phyloP scores from a whole-genome alignment of 2,113 vertebrate genomes.

The Corydoras sp. region DNA sequence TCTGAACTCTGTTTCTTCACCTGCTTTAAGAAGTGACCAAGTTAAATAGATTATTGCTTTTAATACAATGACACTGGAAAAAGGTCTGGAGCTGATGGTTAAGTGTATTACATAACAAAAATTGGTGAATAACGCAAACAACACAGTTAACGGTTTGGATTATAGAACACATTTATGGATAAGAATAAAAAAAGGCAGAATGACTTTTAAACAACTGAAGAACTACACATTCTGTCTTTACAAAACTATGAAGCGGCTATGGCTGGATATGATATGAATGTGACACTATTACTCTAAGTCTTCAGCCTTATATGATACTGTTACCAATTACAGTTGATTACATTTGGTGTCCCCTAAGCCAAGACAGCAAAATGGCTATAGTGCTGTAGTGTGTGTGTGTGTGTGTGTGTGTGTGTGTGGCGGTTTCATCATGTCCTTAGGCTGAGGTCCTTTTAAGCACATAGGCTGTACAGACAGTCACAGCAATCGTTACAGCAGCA shows the following conservation, averaged over 20 bases:
- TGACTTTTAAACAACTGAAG: background rate
- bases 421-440: slow-evolving; percentile 54
- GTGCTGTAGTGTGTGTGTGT: slow-evolving; percentile 37
- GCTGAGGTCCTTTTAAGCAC: slow-evolving; percentile 86
- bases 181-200: background rate
- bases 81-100: no score
- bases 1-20: background rate
- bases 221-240: slow-evolving; percentile 12
- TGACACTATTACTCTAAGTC: slow-evolving; percentile 22
- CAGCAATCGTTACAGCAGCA: slow-evolving; percentile 86
- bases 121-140: no score
- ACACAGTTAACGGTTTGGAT: no score
- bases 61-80: background rate
- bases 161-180: background rate
- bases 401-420: slow-evolving; percentile 38
- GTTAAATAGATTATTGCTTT: slow-evolving; percentile 28
- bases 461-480: slow-evolving; percentile 87
- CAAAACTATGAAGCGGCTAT: background rate
- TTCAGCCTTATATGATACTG: slow-evolving; percentile 9
- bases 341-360: slow-evolving; percentile 15
- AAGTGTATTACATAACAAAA: no score
- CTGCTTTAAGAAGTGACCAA: background rate
- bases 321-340: slow-evolving; percentile 22
- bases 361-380: slow-evolving; percentile 23
- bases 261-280: slow-evolving; percentile 16